phyloP scores from a whole-genome alignment of 2,888 invertebrate species.

The Abscondita cerata region DNA sequence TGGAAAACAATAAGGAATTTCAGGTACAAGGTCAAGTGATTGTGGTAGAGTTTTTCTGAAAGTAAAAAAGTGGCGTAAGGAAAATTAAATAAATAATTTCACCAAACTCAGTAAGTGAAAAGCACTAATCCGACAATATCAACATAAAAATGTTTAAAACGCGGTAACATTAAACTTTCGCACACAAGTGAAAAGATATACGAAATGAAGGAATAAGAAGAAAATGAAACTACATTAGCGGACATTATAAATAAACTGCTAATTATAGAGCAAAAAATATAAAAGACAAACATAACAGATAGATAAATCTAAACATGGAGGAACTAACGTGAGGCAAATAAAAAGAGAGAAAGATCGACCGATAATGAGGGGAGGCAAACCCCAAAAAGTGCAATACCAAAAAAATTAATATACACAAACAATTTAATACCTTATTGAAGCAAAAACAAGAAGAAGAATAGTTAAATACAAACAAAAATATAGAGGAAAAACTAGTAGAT shows the following conservation, averaged over 20 bases:
- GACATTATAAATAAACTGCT: not conserved
- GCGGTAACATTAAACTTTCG: too few relatives aligned
- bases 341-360: constrained; percentile 8
- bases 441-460: not conserved
- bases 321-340: not conserved
- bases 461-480: not conserved
- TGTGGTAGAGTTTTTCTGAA: too few relatives aligned
- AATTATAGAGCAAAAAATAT: not conserved
- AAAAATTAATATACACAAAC: not conserved
- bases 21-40: too few relatives aligned
- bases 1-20: too few relatives aligned
- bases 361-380: not conserved
- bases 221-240: not conserved
- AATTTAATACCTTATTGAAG: not conserved
- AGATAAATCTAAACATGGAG: too few relatives aligned
- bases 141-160: too few relatives aligned
- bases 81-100: too few relatives aligned
- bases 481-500: not conserved
- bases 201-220: not conserved
- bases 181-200: not conserved
- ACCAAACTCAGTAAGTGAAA: too few relatives aligned
- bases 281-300: not conserved
- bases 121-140: too few relatives aligned
- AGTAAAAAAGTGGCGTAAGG: too few relatives aligned
- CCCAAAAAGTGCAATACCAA: not conserved